These are phyloP conservation scores for Boleophthalmus pectinirostris DNA, from an alignment of 2,113 vertebrate genomes.

Conservation along the genomic window DNA sequence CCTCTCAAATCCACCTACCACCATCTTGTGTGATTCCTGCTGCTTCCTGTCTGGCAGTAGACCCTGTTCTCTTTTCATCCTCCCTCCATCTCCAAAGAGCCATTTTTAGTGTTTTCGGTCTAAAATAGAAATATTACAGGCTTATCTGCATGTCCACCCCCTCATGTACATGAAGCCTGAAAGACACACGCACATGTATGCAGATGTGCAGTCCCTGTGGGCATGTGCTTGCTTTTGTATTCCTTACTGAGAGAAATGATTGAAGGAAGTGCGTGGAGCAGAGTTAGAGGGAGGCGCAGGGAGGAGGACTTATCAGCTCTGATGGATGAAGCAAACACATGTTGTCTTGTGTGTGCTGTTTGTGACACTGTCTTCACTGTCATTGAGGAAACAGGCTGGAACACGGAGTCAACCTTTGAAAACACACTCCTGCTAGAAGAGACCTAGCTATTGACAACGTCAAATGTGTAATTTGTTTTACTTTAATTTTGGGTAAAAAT, in stretches of 20 bases:
- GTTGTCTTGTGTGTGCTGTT: slow-evolving; percentile 44
- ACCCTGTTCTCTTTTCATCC: slow-evolving; percentile 31
- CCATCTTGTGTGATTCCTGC: slow-evolving; percentile 43
- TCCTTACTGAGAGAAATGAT: slow-evolving; percentile 30
- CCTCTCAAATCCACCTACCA: slow-evolving; percentile 24
- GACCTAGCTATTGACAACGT: background rate
- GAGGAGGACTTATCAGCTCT: slow-evolving; percentile 41
- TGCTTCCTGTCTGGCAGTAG: slow-evolving; percentile 49
- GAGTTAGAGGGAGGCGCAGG: slow-evolving; percentile 12
- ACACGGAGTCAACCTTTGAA: slow-evolving; percentile 13
- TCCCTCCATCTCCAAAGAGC: slow-evolving; percentile 35
- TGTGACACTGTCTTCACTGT: slow-evolving; percentile 49
- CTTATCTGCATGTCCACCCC: slow-evolving; percentile 60
- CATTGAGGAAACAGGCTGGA: slow-evolving; percentile 13
- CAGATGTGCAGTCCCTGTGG: slow-evolving; percentile 25
- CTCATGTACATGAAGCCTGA: slow-evolving; percentile 14
- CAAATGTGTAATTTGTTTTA: background rate
- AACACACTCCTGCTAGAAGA: slow-evolving; percentile 4
- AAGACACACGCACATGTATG: slow-evolving; percentile 7
- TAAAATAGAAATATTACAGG: slow-evolving; percentile 64
- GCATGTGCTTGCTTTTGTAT: slow-evolving; percentile 48
- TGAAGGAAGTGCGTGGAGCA: slow-evolving; percentile 28
- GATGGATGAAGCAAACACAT: slow-evolving; percentile 60
- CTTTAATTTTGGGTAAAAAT: background rate
- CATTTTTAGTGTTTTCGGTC: slow-evolving; percentile 26